These are phyloP conservation scores for Eolophus roseicapilla DNA, from an alignment of 2,113 vertebrate species.

Conservation along the genomic window DNA sequence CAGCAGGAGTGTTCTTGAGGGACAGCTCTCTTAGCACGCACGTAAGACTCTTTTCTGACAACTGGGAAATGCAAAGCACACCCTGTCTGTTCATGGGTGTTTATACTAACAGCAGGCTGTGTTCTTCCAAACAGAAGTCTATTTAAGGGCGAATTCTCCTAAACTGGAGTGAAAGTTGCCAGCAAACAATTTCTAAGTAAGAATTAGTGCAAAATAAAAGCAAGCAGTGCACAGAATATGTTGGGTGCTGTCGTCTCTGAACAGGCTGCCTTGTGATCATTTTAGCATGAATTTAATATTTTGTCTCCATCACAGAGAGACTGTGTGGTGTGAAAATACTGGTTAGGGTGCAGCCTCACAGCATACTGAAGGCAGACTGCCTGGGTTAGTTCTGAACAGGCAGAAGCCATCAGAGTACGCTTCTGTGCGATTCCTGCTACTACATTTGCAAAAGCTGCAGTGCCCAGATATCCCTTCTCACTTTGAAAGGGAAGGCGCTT, in stretches of 20 bases:
- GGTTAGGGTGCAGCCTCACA: not conserved
- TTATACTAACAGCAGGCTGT: not conserved
- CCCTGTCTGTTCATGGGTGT: not conserved
- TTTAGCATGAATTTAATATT: not conserved
- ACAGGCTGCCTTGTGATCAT: not conserved
- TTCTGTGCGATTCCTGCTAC: not conserved
- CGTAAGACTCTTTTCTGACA: not conserved
- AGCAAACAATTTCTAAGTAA: not conserved
- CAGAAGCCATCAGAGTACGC: rapidly evolving
- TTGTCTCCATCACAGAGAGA: not conserved
- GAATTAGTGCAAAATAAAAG: not conserved
- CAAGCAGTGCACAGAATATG: not conserved
- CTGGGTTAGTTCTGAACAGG: not conserved
- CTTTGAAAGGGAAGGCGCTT: not conserved
- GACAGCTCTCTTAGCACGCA: not conserved
- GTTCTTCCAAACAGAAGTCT: not conserved
- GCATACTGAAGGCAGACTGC: not conserved
- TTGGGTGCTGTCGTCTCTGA: not conserved
- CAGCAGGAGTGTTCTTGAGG: not conserved
- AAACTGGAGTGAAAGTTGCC: not conserved
- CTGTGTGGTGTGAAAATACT: not conserved
- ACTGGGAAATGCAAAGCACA: not conserved
- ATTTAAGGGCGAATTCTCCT: not conserved
- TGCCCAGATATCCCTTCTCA: not conserved
- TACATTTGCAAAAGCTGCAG: not conserved